These are phyloP conservation scores for Caenorhabditis virilis DNA, from an alignment of 2,888 invertebrate species.

Conservation along the genomic window DNA sequence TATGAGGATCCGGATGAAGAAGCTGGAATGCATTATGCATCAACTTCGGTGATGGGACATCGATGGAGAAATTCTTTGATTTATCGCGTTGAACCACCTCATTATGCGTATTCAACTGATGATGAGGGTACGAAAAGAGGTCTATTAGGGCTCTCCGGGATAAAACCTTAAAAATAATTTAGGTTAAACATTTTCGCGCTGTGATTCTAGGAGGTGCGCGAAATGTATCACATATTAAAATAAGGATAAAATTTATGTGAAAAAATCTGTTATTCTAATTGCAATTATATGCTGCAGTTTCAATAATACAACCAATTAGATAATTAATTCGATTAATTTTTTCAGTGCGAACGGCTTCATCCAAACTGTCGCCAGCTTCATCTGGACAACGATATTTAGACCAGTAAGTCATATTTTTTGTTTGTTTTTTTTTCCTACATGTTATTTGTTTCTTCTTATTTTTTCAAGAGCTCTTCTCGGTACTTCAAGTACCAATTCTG, in stretches of 20 bases:
- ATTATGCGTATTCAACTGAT: conserved; percentile 18
- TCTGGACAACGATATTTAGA: conserved; percentile 46
- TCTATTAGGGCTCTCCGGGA: too few species aligned
- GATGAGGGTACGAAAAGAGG: conserved; percentile 2
- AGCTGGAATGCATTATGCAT: conserved; percentile 26
- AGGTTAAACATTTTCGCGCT: too few species aligned
- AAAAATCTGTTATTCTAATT: neutral
- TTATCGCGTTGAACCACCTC: conserved; percentile 20
- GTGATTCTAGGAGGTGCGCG: neutral
- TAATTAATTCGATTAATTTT: too few species aligned
- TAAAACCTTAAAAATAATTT: too few species aligned
- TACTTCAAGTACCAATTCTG: too few species aligned
- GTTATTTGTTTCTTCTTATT: too few species aligned
- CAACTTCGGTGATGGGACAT: conserved; percentile 11
- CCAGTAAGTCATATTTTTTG: conserved; percentile 41
- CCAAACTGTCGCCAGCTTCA: conserved; percentile 49
- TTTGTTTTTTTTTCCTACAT: conserved; percentile 10
- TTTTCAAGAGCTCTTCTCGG: too few species aligned
- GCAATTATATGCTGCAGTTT: too few species aligned
- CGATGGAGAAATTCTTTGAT: conserved; percentile 16
- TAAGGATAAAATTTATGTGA: neutral
- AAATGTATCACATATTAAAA: neutral
- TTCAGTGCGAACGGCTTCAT: conserved; percentile 54
- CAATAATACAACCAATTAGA: too few species aligned
- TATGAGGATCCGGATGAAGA: conserved; percentile 31